Base-by-base conservation (phyloP, 1,140 invertebrate genomes). In the Tetragonula clypearis region DNA sequence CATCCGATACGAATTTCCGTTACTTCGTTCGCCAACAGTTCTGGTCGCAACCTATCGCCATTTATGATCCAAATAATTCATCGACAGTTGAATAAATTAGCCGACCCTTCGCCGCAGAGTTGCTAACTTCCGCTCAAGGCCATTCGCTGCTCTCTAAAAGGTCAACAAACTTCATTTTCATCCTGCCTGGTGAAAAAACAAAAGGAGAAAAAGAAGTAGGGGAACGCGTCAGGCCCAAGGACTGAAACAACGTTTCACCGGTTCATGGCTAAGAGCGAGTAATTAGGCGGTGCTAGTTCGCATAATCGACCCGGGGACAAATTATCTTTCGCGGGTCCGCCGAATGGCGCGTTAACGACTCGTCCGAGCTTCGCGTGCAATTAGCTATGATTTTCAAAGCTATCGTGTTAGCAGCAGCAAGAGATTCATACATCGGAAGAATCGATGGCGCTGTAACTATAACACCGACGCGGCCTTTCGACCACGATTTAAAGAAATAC, bases 401-500 rank as follows among this genome's bases (percentile, higher is more conserved):
- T 23, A 75, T n/a, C 74, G 82, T 21, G 68, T 72, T 55, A 49
- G 55, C 17, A 55, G 17, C n/a, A 53, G 58, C 41, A 49, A 49
- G 75, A 88, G 82, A 87, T 87, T 55, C 66, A 23, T 84, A 23
- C 79, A 88, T 85, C 86, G 1, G 2, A 53, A 56, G 66, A 75
- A 2, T n/a, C 49, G 41, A 19, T 56, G 68, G 53, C 49, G 78
- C 12, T 55, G 2, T 1, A 12, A 23, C 19, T 14, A 14, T n/a
- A n/a, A n/a, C 35, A 35, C 68, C 35, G 69, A 2, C 41, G 41
- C 41, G 21, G 21, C 17, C 58, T 49, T 53, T 77, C 65, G 74
- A 41, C 41, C n/a, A 41, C 56, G 55, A 55, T 55, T 65, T 74
- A 53, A 74, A 77, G 17, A 55, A 76, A 49, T 30, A 53, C 49